A percentile compares a stretch with the other conserved stretches of the same genome.
These are phyloP conservation scores for Cephus spinipes DNA, from an alignment of 2,888 invertebrate species.

Conservation along the genomic window DNA sequence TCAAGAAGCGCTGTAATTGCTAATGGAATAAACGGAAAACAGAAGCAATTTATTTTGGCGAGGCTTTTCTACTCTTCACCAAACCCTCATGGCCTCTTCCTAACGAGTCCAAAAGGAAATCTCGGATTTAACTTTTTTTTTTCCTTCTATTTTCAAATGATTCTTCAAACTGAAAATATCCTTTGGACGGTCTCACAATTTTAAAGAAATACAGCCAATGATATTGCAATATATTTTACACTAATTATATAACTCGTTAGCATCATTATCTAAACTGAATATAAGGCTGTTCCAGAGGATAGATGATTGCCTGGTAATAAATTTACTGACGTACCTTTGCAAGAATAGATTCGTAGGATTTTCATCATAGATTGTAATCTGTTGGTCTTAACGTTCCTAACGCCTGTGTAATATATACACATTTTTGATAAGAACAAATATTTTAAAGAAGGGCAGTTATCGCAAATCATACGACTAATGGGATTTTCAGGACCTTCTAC, in stretches of 20 bases:
- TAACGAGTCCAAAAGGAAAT: constrained; percentile 15
- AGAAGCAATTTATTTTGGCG: constrained; percentile 54
- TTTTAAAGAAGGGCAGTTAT: background rate
- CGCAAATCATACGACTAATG: constrained; percentile 52
- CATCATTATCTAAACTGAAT: background rate
- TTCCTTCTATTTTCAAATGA: background rate
- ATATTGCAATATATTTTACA: background rate
- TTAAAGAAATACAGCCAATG: background rate
- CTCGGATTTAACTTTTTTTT: background rate
- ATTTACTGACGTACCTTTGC: background rate
- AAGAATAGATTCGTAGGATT: background rate
- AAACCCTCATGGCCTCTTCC: constrained; percentile 48
- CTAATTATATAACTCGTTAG: background rate
- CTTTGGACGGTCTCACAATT: background rate
- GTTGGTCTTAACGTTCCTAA: background rate
- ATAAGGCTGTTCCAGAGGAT: background rate
- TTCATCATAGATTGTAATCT: background rate
- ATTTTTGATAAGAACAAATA: background rate
- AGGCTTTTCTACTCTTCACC: constrained; percentile 50
- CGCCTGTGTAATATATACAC: constrained; percentile 1
- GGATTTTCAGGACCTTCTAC: constrained; percentile 59
- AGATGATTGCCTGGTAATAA: background rate
- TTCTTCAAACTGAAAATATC: background rate
- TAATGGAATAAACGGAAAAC: constrained; percentile 49
- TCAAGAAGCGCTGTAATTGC: constrained; percentile 53